A percentile compares a stretch with the other conserved stretches of the same genome.
phyloP scores from a whole-genome alignment of 2,113 vertebrate genomes.

The Myotis brandtii region DNA sequence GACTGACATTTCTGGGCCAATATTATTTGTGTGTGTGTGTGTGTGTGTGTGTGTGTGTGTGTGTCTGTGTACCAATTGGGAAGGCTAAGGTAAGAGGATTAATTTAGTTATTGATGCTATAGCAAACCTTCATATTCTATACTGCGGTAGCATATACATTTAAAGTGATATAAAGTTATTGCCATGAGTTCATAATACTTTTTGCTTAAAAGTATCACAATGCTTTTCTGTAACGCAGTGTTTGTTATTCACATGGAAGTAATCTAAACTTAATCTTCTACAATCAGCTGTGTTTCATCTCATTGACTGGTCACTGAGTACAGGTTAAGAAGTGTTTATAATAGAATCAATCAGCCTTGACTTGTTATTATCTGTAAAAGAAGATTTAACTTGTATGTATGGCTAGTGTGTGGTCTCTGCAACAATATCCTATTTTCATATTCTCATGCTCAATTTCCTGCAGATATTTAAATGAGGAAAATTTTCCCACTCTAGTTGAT shows the following conservation, averaged over 20 bases:
- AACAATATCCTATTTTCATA: slow-evolving; percentile 57
- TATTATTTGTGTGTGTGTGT: background rate
- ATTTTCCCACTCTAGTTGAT: slow-evolving; percentile 28
- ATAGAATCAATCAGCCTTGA: background rate
- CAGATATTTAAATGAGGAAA: background rate
- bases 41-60: background rate
- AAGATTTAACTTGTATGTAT: slow-evolving; percentile 55
- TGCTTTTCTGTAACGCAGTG: background rate
- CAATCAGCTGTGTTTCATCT: background rate
- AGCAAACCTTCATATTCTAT: background rate
- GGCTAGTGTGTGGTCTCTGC: background rate
- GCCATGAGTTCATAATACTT: background rate
- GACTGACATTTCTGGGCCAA: background rate
- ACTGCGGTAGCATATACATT: background rate
- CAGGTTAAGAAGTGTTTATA: background rate
- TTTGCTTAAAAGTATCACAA: background rate
- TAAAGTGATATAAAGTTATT: background rate
- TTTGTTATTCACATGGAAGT: background rate
- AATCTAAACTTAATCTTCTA: slow-evolving; percentile 48
- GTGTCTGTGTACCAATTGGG: background rate
- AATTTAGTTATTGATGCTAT: background rate
- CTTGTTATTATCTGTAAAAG: background rate
- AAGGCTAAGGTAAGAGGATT: background rate
- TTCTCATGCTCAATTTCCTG: slow-evolving; percentile 47
- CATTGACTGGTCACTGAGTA: background rate